These are phyloP conservation scores for Parambassis ranga DNA, from an alignment of 2,797 vertebrate genomes.

Conservation along the genomic window DNA sequence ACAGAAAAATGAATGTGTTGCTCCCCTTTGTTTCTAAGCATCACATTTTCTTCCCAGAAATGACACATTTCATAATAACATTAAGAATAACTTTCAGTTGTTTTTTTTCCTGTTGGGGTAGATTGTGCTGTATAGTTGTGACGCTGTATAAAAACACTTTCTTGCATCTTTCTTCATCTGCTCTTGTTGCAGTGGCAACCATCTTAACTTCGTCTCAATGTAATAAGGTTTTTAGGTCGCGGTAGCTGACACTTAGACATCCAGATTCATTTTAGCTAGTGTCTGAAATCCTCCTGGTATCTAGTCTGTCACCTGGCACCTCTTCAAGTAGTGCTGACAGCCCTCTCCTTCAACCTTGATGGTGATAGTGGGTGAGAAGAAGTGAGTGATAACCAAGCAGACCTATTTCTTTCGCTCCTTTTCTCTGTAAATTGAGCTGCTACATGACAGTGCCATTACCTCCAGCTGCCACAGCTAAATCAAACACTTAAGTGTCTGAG, in stretches of 20 bases:
- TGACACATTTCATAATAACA: too few relatives aligned
- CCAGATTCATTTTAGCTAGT: slow-evolving; percentile 1
- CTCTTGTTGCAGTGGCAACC: background rate
- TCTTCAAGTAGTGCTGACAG: slow-evolving; percentile 23
- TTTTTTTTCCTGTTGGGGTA: too few relatives aligned
- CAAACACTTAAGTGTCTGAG: slow-evolving; percentile 66
- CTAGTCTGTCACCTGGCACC: slow-evolving; percentile 32
- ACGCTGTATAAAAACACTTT: too few relatives aligned
- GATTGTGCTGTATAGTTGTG: too few relatives aligned
- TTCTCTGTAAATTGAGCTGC: slow-evolving; percentile 61
- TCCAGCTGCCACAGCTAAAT: slow-evolving; percentile 63
- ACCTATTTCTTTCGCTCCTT: slow-evolving; percentile 9
- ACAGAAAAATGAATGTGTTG: too few relatives aligned
- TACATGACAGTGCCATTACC: slow-evolving; percentile 71
- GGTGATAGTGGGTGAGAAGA: slow-evolving; percentile 35
- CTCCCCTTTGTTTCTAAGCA: too few relatives aligned
- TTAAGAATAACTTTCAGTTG: too few relatives aligned
- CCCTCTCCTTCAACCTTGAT: slow-evolving; percentile 32
- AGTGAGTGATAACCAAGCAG: slow-evolving; percentile 53
- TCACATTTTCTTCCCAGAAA: too few relatives aligned
- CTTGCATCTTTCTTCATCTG: background rate
- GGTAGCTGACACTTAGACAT: background rate
- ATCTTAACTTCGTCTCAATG: background rate
- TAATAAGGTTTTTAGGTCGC: background rate
- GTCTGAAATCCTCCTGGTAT: slow-evolving; percentile 33